Percentiles rank a stretch among this genome's conserved stretches.
phyloP scores from a whole-genome alignment of 2,888 invertebrate species.

The Diplazon laetatorius region DNA sequence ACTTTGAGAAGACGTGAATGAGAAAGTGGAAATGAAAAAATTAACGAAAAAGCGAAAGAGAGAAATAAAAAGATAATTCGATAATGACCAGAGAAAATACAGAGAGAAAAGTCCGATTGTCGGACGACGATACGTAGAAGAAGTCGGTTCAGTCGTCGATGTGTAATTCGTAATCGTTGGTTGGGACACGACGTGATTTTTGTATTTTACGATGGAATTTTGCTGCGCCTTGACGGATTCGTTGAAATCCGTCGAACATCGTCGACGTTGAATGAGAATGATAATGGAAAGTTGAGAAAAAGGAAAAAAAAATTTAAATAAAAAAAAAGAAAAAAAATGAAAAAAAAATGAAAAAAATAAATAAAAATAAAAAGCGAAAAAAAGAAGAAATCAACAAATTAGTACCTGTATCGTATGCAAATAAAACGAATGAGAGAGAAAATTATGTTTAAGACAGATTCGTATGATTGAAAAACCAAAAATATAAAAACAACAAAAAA shows the following conservation, averaged over 20 bases:
- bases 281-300: constrained; percentile 47
- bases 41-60: constrained; percentile 52
- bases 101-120: too few relatives aligned
- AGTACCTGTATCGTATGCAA: constrained; percentile 78
- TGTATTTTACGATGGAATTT: too few relatives aligned
- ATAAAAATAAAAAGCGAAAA: not conserved
- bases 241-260: constrained; percentile 17
- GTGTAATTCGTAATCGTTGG: too few relatives aligned
- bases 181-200: too few relatives aligned
- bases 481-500: constrained; percentile 6
- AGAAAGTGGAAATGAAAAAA: constrained; percentile 57
- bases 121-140: too few relatives aligned
- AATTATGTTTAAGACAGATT: constrained; percentile 52
- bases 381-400: constrained; percentile 69
- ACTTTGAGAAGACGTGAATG: too few relatives aligned
- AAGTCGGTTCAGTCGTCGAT: constrained; percentile 32
- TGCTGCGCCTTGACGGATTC: too few relatives aligned
- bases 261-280: constrained; percentile 66
- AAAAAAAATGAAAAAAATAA: too few relatives aligned
- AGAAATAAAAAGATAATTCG: too few relatives aligned
- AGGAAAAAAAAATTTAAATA: constrained; percentile 34
- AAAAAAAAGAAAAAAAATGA: too few relatives aligned
- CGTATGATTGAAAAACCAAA: too few relatives aligned
- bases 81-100: too few relatives aligned
- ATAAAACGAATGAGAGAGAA: constrained; percentile 67